Conservation (phyloP, 1,140 invertebrate species). For the Lordiphosa collinella region DNA sequence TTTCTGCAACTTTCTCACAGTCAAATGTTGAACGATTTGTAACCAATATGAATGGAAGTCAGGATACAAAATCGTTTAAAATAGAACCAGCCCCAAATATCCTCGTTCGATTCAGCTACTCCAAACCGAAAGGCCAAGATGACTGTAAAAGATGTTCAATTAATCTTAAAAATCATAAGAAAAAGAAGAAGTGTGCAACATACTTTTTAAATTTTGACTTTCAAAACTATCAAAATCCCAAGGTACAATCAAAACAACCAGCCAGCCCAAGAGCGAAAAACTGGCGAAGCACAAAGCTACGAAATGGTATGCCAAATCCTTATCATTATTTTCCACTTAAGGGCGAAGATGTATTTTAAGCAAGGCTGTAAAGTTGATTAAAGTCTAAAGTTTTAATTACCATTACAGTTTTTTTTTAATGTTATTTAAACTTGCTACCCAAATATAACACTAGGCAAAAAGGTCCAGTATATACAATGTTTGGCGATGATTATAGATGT, state of each 20-base stretch:
- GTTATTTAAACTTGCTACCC: too few species aligned
- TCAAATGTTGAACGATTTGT: conserved; percentile 2
- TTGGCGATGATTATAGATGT: too few species aligned
- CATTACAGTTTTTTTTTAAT: too few species aligned
- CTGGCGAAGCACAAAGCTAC: neutral
- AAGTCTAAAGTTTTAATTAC: too few species aligned
- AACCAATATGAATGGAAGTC: neutral
- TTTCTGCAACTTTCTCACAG: neutral
- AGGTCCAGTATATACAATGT: too few species aligned
- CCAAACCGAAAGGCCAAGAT: neutral
- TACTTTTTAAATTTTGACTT: conserved; percentile 40
- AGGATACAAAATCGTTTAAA: conserved; percentile 18
- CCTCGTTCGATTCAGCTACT: conserved; percentile 11
- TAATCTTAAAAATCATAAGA: neutral
- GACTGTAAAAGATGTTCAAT: neutral
- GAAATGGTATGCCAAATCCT: conserved; percentile 13
- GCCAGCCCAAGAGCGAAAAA: neutral
- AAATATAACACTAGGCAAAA: too few species aligned
- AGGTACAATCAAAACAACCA: neutral
- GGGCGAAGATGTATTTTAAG: conserved; percentile 20
- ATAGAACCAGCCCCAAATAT: conserved; percentile 18
- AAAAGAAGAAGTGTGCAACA: neutral
- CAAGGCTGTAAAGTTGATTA: neutral
- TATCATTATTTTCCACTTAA: conserved; percentile 36
- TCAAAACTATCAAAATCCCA: conserved; percentile 18